Percentiles rank a stretch among this genome's conserved stretches.
These are phyloP conservation scores for Chionis minor DNA, from an alignment of 2,113 vertebrate genomes.

Conservation along the genomic window DNA sequence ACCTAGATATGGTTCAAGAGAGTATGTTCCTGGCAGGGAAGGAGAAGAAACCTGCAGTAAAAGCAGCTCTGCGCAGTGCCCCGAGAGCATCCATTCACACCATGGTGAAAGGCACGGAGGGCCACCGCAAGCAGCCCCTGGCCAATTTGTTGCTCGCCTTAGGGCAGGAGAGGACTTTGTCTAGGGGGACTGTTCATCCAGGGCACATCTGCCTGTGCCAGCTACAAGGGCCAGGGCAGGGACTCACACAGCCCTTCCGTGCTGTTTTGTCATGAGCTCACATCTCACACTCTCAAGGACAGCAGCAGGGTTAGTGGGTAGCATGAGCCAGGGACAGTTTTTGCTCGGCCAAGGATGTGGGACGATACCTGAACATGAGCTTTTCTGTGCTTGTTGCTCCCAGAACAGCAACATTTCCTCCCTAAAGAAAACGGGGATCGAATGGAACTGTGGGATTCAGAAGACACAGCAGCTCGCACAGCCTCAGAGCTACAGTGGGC, in stretches of 20 bases:
- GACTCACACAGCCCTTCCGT: neutral
- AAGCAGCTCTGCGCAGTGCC: neutral
- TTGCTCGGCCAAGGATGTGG: neutral
- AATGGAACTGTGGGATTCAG: neutral
- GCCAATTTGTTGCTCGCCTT: neutral
- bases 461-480: neutral
- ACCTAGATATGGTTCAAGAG: neutral
- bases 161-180: neutral
- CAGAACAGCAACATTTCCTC: neutral
- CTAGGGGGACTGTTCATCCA: neutral
- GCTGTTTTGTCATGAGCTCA: neutral
- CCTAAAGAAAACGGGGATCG: neutral
- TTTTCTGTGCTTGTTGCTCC: neutral
- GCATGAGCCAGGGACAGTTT: neutral
- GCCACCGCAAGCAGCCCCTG: rapidly evolving
- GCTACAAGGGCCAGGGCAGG: neutral
- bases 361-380: neutral
- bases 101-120: rapidly evolving
- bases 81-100: neutral
- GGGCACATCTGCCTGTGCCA: neutral
- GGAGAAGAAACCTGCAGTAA: neutral
- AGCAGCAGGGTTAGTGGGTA: neutral
- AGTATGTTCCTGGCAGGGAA: neutral
- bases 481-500: rapidly evolving
- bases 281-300: neutral